Base-by-base conservation (phyloP, 2,888 invertebrate genomes). In the Prosopocoilus inquinatus region DNA sequence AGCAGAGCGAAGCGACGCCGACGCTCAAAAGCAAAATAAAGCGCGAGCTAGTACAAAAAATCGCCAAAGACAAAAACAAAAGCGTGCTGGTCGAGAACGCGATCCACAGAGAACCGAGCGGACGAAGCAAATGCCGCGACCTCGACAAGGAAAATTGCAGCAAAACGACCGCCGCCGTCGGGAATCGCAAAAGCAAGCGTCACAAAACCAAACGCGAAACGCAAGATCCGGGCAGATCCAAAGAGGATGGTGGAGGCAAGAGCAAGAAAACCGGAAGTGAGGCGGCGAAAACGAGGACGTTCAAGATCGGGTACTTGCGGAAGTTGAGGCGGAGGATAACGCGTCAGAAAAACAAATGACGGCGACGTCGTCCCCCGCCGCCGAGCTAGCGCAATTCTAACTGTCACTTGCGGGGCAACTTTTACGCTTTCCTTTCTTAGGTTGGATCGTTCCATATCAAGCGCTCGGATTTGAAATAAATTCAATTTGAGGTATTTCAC, bases 261-360 rank as follows among this genome's bases (percentile, higher is more conserved):
- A 28, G 20, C 20, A 28, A 28, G 20, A 28, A 28, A 28, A 28
- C 20, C 3, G 20, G 20, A 28, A 28, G 20, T 28, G 20, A 28
- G 20, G 20, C 12, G 20, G 20, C 12, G 16, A 20, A 53, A 33
- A 53, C 15, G 3, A 45, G 53, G 48, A 33, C 50, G 50, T 50
- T 55, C 32, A 50, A 35, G 12, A 34, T 55, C 8, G 51, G 46
- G 3, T 47, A 55, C 12, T 33, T 55, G 12, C 33, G 50, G 34
- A 55, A 50, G 20, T 47, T 55, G 9, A 33, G 55, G 46, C 49
- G 45, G 12, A 39, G 47, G 20, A 35, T 50, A 2, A 12, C 35
- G 20, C 5, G 20, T 28, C 20, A 28, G 20, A 28, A 57, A 33
- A 57, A 45, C 33, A 57, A 53, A 38, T 48, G 57, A 52, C 47